These are phyloP conservation scores for Dynastes maya DNA, from an alignment of 2,888 invertebrate species.

Conservation along the genomic window DNA sequence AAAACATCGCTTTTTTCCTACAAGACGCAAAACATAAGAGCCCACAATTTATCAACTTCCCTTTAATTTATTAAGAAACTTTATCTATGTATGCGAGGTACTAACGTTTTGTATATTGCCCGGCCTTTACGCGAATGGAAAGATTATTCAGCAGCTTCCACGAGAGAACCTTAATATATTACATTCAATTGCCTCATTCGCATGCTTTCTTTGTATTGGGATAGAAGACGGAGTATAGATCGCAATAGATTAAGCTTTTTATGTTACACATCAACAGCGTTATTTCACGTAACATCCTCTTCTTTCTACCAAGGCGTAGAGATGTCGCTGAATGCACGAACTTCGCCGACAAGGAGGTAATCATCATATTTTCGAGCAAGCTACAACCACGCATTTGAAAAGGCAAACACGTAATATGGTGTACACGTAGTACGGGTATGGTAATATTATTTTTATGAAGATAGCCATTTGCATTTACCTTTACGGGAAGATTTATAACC, in stretches of 20 bases:
- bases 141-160: conserved; percentile 18
- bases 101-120: conserved; percentile 1
- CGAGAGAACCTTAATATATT: conserved; percentile 34
- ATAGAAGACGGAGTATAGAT: neutral
- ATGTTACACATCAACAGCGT: conserved; percentile 21
- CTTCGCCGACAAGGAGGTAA: conserved; percentile 10
- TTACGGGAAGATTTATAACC: neutral
- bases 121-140: conserved; percentile 17
- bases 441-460: conserved; percentile 8
- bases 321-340: conserved; percentile 4
- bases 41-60: conserved; percentile 3
- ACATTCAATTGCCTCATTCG: conserved; percentile 39
- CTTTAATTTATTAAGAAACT: conserved; percentile 27
- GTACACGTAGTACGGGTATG: neutral
- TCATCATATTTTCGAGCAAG: conserved; percentile 5
- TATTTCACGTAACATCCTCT: neutral
- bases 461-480: neutral
- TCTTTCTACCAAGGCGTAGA: neutral
- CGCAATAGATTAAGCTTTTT: conserved; percentile 30
- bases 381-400: neutral
- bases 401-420: neutral
- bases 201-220: conserved; percentile 24
- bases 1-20: neutral
- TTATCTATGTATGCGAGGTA: conserved; percentile 6
- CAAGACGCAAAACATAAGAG: conserved; percentile 10